A percentile compares a stretch with the other conserved stretches of the same genome.
These are phyloP conservation scores for Phengaris alcon DNA, from an alignment of 2,888 invertebrate species.

Conservation along the genomic window DNA sequence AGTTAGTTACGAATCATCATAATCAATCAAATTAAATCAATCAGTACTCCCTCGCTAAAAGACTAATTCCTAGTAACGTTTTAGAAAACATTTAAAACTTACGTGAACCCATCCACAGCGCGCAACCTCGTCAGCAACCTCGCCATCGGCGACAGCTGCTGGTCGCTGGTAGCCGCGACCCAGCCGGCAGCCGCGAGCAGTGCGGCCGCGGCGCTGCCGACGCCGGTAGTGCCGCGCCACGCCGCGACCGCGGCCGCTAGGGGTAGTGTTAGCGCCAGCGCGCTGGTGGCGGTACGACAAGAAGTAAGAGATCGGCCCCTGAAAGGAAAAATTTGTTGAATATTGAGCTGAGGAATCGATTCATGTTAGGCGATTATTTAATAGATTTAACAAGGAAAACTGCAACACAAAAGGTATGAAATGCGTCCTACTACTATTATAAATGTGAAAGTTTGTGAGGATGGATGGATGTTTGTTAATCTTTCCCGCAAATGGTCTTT, in stretches of 20 bases:
- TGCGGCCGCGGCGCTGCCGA: slow-evolving; percentile 39
- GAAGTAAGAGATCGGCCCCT: slow-evolving; percentile 98
- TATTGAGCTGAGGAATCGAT: no score
- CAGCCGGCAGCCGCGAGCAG: slow-evolving; percentile 53
- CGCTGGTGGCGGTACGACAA: slow-evolving; percentile 90
- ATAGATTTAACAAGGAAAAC: no score
- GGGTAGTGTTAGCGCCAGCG: slow-evolving; percentile 92
- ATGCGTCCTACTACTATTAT: no score
- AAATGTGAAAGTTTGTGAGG: no score
- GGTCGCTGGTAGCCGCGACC: slow-evolving; percentile 68
- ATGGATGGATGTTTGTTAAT: no score
- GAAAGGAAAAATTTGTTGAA: slow-evolving; percentile 32
- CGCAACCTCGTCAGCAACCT: slow-evolving; percentile 49
- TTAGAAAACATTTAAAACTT: slow-evolving; percentile 37
- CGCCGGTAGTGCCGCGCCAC: slow-evolving; percentile 47
- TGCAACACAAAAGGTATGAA: no score
- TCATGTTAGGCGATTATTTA: no score
- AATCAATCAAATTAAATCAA: no score
- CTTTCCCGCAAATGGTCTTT: no score
- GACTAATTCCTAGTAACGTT: no score
- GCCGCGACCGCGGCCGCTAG: slow-evolving; percentile 91
- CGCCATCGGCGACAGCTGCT: slow-evolving; percentile 41
- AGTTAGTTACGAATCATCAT: no score
- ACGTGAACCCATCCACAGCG: slow-evolving; percentile 59
- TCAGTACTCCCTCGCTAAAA: no score